Base-by-base conservation (phyloP, 2,888 invertebrate genomes). In the Trileptium ribeirensis region DNA sequence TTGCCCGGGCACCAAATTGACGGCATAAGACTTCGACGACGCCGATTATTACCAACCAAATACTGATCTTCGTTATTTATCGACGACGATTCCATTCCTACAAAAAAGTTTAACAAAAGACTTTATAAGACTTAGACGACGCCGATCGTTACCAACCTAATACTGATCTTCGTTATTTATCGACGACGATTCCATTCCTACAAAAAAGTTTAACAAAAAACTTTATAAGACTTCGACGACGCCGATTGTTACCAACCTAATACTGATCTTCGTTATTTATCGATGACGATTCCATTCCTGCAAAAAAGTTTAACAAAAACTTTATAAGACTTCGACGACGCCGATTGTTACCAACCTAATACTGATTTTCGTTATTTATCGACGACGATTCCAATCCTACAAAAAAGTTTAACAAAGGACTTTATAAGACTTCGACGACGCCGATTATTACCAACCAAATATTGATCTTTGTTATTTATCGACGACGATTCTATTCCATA, bases 371-470 rank as follows among this genome's bases (percentile, higher is more conserved):
- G 24, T 24, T 51, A 24, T 24, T 51, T 15, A 51, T 51, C n/a
- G n/a, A n/a, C n/a, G n/a, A n/a, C n/a, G n/a, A n/a, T n/a, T n/a
- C n/a, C n/a, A n/a, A n/a, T n/a, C n/a, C n/a, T n/a, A n/a, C n/a
- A n/a, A n/a, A n/a, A n/a, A n/a, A n/a, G n/a, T n/a, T n/a, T n/a
- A n/a, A n/a, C n/a, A n/a, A n/a, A n/a, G n/a, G n/a, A 39, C n/a
- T 8, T 8, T 33, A 29, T 8, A 8, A 8, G 33, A 36, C 70
- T 70, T 8, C 70, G 70, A 34, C 77, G 36, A 33, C 77, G 2
- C n/a, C 77, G 36, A n/a, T 75, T 39, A 19, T 36, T 36, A 19
- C 38, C 36, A 38, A 75, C 77, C 77, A 75, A 39, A 38, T 75
- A 75, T 8, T 39, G 77, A 75, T 75, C 77, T 36, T 75, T 36